Base-by-base conservation (phyloP, 2,888 invertebrate genomes). In the Bombylius discolor region DNA sequence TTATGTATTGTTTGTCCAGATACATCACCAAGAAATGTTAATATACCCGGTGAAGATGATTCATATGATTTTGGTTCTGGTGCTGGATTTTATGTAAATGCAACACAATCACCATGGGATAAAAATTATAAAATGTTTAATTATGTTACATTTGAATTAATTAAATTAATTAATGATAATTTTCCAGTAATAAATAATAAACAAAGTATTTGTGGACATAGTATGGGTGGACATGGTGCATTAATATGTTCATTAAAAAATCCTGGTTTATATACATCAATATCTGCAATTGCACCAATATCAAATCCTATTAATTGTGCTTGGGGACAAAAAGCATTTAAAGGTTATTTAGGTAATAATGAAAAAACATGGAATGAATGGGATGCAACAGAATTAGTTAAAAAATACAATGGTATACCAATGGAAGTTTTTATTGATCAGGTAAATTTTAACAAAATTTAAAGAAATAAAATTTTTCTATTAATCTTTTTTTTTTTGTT, bases 191-290 rank as follows among this genome's bases (percentile, higher is more conserved):
- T 70, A 4, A 66, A 72, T 51, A 78, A 78, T 9, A 77, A 78
- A 65, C 80, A 85, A 66, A 85, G 86, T 34, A 85, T 88, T 60
- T 84, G 84, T 82, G 87, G 87, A 13, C 87, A 87, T 65, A 92
- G 94, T 67, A 96, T 97, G 96, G 96, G 96, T 59, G 96, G 96
- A 36, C 95, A 96, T 75, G 96, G 97, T 42, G 94, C 94, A 42
- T 70, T 96, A 52, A 82, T 91, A 51, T 87, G 87, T 66, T 86
- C 87, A 12, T 73, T 96, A 57, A 88, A 89, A 72, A 92, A 91
- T 72, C 94, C 94, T 36, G 88, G 87, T n/a, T 74, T 85, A 59
- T 96, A 87, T 72, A 81, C 80, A 66, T 81, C 85, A 33, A 91
- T 92, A 4, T 93, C 93, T 62, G 93, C 91, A 11, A 94, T 96